Evolutionary conservation across 2,797 vertebrate species (phyloP).

Genomic region (Helarctos malayanus): DNA sequence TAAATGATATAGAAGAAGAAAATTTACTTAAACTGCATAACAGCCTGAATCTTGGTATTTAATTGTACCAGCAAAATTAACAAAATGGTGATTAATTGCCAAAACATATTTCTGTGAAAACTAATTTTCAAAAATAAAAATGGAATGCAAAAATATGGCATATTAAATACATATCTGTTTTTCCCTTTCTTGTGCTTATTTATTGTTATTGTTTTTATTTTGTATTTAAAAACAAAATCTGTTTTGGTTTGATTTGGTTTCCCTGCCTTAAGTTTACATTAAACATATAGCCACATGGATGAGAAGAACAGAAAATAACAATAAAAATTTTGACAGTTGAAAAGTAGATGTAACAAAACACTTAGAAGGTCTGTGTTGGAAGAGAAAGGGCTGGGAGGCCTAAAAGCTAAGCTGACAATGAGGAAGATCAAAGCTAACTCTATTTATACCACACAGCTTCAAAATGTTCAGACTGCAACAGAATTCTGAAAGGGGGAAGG

Average conservation of each 20-base stretch:
- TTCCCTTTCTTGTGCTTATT: neutral
- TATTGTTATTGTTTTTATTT: neutral
- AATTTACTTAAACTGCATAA: neutral
- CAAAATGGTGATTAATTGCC: neutral
- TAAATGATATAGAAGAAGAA: neutral
- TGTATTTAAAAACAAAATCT: neutral
- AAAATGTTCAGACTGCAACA: neutral
- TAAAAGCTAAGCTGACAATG: neutral
- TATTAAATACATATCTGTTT: neutral
- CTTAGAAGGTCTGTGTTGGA: neutral
- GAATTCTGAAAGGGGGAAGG: neutral
- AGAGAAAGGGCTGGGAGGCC: rapidly evolving
- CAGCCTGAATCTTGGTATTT: neutral
- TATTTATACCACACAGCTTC: neutral
- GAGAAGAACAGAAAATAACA: neutral
- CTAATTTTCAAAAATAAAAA: neutral
- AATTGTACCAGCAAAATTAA: neutral
- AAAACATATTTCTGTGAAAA: neutral
- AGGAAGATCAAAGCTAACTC: neutral
- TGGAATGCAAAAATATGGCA: neutral
- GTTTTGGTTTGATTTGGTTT: neutral
- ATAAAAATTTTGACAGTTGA: neutral
- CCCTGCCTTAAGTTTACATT: neutral
- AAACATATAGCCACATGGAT: neutral
- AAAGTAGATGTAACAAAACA: neutral